phyloP scores from a whole-genome alignment of 2,888 invertebrate genomes.

The Eurytoma adleriae region DNA sequence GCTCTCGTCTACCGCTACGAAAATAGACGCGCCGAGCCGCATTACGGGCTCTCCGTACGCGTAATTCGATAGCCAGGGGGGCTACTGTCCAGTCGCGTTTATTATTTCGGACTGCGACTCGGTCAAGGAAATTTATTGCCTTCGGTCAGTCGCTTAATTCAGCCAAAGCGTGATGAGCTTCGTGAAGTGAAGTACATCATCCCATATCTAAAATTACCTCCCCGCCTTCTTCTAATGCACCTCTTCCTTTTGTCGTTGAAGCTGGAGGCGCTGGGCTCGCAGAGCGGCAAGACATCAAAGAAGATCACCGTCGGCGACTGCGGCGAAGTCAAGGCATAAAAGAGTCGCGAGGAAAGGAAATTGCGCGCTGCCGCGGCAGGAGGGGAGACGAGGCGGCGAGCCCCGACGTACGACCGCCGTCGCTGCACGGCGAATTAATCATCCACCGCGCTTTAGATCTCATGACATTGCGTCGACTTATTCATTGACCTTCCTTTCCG shows the following conservation, averaged over 20 bases:
- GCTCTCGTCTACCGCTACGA: slow-evolving; percentile 25
- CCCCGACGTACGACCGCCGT: no score
- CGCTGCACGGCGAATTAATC: slow-evolving; percentile 33
- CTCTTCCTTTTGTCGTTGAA: slow-evolving; percentile 61
- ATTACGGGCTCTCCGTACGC: slow-evolving; percentile 34
- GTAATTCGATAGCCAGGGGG: slow-evolving; percentile 44
- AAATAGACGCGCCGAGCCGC: slow-evolving; percentile 45
- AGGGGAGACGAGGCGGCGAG: no score
- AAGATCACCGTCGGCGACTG: slow-evolving; percentile 88
- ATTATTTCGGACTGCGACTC: slow-evolving; percentile 36
- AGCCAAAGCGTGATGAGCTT: no score
- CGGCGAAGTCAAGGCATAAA: slow-evolving; percentile 82
- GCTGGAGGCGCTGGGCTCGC: slow-evolving; percentile 87
- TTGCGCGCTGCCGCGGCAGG: no score
- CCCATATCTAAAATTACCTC: neutral
- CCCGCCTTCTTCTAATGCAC: neutral
- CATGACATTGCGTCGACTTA: slow-evolving; percentile 47
- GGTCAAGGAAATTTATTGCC: neutral
- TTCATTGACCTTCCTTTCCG: slow-evolving; percentile 45
- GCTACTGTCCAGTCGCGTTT: neutral
- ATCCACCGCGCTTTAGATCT: slow-evolving; percentile 42
- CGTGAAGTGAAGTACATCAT: neutral
- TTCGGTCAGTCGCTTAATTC: no score
- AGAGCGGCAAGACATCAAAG: slow-evolving; percentile 90
- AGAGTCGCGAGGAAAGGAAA: slow-evolving; percentile 2